phyloP scores from a whole-genome alignment of 1,140 invertebrate genomes.

The Neodiprion virginianus region DNA sequence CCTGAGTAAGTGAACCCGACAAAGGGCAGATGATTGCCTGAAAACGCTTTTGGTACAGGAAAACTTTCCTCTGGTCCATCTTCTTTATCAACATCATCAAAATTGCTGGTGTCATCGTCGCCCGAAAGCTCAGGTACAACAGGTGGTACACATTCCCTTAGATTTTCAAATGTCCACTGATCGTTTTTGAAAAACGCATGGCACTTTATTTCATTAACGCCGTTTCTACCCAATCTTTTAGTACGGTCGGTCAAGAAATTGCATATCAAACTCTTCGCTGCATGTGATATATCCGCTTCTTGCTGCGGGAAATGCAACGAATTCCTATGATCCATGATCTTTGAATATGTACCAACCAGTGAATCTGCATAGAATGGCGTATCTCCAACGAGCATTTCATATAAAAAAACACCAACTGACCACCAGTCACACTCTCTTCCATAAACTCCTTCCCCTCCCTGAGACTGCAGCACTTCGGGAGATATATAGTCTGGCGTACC shows the following conservation, averaged over 20 bases:
- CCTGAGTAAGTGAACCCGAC: conserved; percentile 98
- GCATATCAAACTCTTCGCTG: conserved; percentile 92
- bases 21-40: conserved; percentile 98
- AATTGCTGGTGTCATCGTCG: conserved; percentile 98
- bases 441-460: conserved; percentile 94
- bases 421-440: conserved; percentile 99
- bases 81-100: conserved; percentile 96
- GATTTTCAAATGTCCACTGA: conserved; percentile 97
- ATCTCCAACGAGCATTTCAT: conserved; percentile 99
- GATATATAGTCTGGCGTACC: conserved; percentile 99
- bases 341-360: conserved; percentile 96
- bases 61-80: conserved; percentile 90
- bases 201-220: conserved; percentile 92
- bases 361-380: conserved; percentile 99
- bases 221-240: conserved; percentile 91
- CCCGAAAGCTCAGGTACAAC: conserved; percentile 94
- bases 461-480: conserved; percentile 96
- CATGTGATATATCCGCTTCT: conserved; percentile 90
- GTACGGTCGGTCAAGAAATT: conserved; percentile 92
- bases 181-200: conserved; percentile 97
- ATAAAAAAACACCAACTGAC: conserved; percentile 98
- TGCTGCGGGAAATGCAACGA: conserved; percentile 89
- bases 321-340: conserved; percentile 99
- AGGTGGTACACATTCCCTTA: conserved; percentile 92
- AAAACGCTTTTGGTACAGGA: conserved; percentile 95